Evolutionary conservation across 2,888 invertebrate species (phyloP).

Genomic region (Cephus sareptanus): DNA sequence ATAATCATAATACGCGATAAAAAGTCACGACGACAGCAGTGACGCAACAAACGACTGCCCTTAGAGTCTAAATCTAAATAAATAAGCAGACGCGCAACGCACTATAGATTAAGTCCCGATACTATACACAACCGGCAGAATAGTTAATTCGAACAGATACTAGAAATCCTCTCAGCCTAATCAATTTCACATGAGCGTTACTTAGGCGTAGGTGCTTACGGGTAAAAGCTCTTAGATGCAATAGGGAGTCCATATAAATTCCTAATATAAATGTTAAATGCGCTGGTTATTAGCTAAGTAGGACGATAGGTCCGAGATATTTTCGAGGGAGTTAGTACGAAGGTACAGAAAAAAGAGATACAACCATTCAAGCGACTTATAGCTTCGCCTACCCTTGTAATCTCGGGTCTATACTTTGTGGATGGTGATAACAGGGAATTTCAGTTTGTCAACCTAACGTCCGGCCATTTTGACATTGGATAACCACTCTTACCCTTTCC

Average conservation of each 20-base stretch:
- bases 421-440: constrained; percentile 1
- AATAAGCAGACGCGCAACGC: too few species aligned
- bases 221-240: not conserved
- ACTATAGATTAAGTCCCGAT: not conserved
- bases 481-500: not conserved
- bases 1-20: too few species aligned
- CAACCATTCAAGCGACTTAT: constrained; percentile 14
- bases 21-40: too few species aligned
- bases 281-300: constrained; percentile 16
- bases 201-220: not conserved
- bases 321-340: constrained; percentile 21
- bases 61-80: too few species aligned
- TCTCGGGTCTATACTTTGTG: constrained; percentile 21
- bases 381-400: constrained; percentile 12
- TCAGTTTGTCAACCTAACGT: not conserved
- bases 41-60: too few species aligned
- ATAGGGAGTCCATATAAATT: not conserved
- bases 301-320: not conserved
- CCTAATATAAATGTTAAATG: not conserved
- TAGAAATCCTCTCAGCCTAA: not conserved
- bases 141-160: not conserved
- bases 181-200: not conserved
- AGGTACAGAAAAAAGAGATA: constrained; percentile 17
- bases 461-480: not conserved
- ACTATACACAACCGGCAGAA: not conserved